Evolutionary conservation across 2,797 vertebrate genomes (phyloP).

Genomic region (Anableps anableps): DNA sequence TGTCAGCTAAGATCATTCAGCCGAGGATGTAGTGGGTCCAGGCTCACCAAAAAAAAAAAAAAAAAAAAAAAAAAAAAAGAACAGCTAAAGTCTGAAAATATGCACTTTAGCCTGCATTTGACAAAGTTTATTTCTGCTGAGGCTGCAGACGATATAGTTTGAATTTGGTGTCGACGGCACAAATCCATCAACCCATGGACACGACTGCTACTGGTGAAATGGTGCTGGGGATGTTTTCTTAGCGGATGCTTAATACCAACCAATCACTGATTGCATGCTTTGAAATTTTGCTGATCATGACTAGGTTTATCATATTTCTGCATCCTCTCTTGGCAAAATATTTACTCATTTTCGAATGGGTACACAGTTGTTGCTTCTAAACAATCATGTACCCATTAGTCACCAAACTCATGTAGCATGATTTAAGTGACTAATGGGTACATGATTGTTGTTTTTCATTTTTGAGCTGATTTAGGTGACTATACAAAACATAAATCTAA

Average conservation of each 20-base stretch:
- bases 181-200: not conserved
- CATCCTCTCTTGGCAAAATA: not conserved
- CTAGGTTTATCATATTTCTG: not conserved
- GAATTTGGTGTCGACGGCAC: slow-evolving; percentile 5
- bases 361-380: not conserved
- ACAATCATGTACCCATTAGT: not conserved
- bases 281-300: not conserved
- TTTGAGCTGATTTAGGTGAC: not conserved
- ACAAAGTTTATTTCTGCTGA: slow-evolving; percentile 1
- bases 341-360: not conserved
- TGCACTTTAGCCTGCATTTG: not conserved
- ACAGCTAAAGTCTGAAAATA: not conserved
- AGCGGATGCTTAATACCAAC: not conserved
- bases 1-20: slow-evolving; percentile 13
- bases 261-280: not conserved
- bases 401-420: not conserved
- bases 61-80: not conserved
- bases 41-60: not conserved
- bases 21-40: not conserved
- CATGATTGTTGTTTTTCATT: slow-evolving; percentile 5
- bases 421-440: slow-evolving; percentile 1
- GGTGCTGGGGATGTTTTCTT: not conserved
- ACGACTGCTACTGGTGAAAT: not conserved
- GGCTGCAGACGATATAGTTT: not conserved
- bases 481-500: not conserved